Evolutionary conservation across 2,888 invertebrate genomes (phyloP).

Genomic region (Matsumyia berberina): DNA sequence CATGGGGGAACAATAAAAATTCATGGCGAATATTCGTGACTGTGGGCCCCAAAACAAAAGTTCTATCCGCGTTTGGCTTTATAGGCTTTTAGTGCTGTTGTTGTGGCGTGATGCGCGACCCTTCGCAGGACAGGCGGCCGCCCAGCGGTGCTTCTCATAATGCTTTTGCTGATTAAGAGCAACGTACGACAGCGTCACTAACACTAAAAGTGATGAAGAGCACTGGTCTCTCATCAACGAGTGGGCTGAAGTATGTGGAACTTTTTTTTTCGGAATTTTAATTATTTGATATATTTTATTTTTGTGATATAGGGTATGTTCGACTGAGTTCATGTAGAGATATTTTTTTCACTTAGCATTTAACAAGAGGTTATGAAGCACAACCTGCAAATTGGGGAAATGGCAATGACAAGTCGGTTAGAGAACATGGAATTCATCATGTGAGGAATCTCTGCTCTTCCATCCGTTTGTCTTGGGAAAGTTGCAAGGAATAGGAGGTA

Average conservation of each 20-base stretch:
- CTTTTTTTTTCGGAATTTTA: slow-evolving; percentile 42
- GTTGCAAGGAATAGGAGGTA: too few species aligned
- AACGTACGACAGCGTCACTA: slow-evolving; percentile 42
- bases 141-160: slow-evolving; percentile 19
- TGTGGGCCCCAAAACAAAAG: slow-evolving; percentile 77
- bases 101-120: slow-evolving; percentile 20
- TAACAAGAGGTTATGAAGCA: too few species aligned
- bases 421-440: too few species aligned
- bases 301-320: slow-evolving; percentile 22
- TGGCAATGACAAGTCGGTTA: too few species aligned
- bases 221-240: not conserved
- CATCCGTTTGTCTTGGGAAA: too few species aligned
- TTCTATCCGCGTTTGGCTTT: slow-evolving; percentile 72
- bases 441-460: too few species aligned
- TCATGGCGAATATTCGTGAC: slow-evolving; percentile 78
- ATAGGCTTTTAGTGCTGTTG: slow-evolving; percentile 67
- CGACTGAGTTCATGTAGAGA: not conserved
- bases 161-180: slow-evolving; percentile 43
- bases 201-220: slow-evolving; percentile 38
- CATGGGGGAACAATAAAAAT: slow-evolving; percentile 74
- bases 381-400: too few species aligned
- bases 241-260: not conserved
- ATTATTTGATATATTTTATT: slow-evolving; percentile 34
- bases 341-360: not conserved
- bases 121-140: not conserved